Evolutionary conservation across 2,888 invertebrate genomes (phyloP).

Genomic region (Tortricodes alternella): DNA sequence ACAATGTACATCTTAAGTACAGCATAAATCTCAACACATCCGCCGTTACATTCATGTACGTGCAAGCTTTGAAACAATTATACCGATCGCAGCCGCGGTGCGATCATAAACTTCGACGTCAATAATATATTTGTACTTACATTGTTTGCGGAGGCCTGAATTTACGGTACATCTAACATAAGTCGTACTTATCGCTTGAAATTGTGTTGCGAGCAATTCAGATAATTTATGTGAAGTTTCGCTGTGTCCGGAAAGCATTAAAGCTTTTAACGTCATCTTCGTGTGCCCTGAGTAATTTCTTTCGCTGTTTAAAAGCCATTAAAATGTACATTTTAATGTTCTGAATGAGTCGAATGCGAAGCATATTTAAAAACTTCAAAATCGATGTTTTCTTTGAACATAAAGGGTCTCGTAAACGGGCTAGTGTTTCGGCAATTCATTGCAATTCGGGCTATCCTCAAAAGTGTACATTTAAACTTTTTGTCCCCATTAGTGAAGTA

Average conservation of each 20-base stretch:
- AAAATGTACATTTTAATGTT: conserved; percentile 60
- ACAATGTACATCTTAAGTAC: conserved; percentile 16
- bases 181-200: conserved; percentile 28
- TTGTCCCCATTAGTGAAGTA: too few relatives aligned
- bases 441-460: too few relatives aligned
- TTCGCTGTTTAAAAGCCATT: conserved; percentile 56
- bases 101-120: conserved; percentile 11
- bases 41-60: background rate
- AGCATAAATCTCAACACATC: conserved; percentile 14
- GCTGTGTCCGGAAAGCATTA: conserved; percentile 66
- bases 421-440: too few relatives aligned
- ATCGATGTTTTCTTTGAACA: conserved; percentile 31
- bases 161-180: conserved; percentile 12
- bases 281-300: conserved; percentile 51
- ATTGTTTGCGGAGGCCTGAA: conserved; percentile 13
- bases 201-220: conserved; percentile 33
- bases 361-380: conserved; percentile 46
- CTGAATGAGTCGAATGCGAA: conserved; percentile 39
- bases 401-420: too few relatives aligned
- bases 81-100: conserved; percentile 10
- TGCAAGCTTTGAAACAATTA: conserved; percentile 16
- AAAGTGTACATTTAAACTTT: too few relatives aligned
- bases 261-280: conserved; percentile 63
- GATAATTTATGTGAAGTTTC: conserved; percentile 43
- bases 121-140: conserved; percentile 8